Evolutionary conservation across 2,888 invertebrate species (phyloP), one percentile per base, ranked within the genome.

Genomic region (Lepidochitona cinerea): DNA sequence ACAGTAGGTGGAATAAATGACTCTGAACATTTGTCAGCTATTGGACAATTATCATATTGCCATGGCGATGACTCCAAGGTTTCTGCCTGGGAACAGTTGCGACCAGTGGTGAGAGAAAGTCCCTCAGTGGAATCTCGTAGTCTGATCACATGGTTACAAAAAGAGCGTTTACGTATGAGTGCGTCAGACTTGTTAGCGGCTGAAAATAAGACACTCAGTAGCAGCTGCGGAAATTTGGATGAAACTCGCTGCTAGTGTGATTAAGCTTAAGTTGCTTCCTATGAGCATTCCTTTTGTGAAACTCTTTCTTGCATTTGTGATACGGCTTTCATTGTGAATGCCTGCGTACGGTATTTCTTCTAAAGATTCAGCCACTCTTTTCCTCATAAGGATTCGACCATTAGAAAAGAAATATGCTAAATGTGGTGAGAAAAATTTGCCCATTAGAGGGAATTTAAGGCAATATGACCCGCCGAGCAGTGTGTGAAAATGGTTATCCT

Each of bases 1-100:
- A 97, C 97, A 0, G 96, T 97, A 9, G 97, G 97, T 77, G 97
- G 97, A 71, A 95, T 96, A n/a, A 96, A 96, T 91, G 97, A 97
- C 91, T 95, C 94, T 29, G 94, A 94, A 82, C 93, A 94, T 79
- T 92, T 93, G 29, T 92, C 84, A 33, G 87, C 89, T n/a, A 76
- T 89, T 65, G 77, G 85, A 29, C 68, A 32, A 65, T 69, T 9
- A 53, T 81, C 81, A 12, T 72, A 75, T 36, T 70, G 71, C 4
- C 77, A 78, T 54, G 79, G 75, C 7, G 78, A 78, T 26, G 71
- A 72, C 12, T 23, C 71, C 7, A 73, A 76, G 53, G 65, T 70
- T 35, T 87, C 89, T 0, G 90, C 90, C 1, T 90, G 89, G 90
- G 89, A 90, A 59, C 87, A 88, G 75, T 83, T 90, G 37, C 87